Conservation (phyloP, 1,140 invertebrate genomes). For the Bombus affinis region DNA sequence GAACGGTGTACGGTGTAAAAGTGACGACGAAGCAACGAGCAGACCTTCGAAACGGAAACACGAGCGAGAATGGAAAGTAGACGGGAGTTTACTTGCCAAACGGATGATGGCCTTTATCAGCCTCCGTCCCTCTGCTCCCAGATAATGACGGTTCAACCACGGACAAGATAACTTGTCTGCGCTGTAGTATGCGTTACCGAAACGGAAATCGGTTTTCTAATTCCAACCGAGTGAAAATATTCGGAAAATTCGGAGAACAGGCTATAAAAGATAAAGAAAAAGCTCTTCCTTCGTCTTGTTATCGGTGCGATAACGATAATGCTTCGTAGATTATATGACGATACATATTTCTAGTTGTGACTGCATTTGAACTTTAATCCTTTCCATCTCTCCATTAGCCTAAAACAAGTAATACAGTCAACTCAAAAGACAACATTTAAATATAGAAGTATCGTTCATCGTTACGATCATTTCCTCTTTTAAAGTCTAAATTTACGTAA, state of each 20-base stretch:
- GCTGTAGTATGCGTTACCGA: not conserved
- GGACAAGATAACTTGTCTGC: constrained; percentile 32
- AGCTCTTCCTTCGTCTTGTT: not conserved
- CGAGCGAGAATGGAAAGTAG: constrained; percentile 29
- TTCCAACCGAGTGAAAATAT: not conserved
- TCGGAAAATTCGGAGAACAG: not conserved
- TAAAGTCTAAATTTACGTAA: not conserved
- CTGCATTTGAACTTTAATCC: not conserved
- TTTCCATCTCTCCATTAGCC: not conserved
- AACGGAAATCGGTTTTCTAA: not conserved
- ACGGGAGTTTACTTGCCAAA: constrained; percentile 23
- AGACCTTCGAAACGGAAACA: constrained; percentile 38
- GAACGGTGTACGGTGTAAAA: constrained; percentile 1
- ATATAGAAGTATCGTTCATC: not conserved
- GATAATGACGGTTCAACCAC: constrained; percentile 34
- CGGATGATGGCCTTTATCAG: constrained; percentile 29
- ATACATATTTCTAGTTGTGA: not conserved
- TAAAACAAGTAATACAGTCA: not conserved
- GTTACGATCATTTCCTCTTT: not conserved
- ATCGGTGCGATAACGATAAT: not conserved
- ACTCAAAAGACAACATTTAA: not conserved
- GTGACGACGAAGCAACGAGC: not conserved
- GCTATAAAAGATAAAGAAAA: not conserved
- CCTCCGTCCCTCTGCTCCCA: not conserved
- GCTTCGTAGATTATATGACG: not conserved